Conservation (phyloP, 2,888 invertebrate species). For the Acleris emargana region DNA sequence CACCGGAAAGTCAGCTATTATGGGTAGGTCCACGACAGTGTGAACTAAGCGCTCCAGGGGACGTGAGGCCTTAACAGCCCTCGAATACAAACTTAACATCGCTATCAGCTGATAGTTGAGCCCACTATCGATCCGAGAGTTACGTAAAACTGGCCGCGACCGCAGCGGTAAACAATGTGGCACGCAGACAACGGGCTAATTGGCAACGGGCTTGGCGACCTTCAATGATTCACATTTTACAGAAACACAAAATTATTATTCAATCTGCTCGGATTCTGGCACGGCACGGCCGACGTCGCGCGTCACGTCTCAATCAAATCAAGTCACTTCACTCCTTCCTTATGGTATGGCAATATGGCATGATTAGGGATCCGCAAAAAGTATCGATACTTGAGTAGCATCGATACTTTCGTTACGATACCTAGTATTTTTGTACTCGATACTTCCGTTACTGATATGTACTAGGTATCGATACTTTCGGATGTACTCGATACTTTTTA, state of each 20-base stretch:
- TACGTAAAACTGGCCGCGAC: slow-evolving; percentile 50
- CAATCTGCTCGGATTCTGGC: slow-evolving; percentile 10
- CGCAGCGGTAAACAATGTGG: slow-evolving; percentile 33
- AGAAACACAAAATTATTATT: slow-evolving; percentile 64
- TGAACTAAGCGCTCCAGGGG: slow-evolving; percentile 75
- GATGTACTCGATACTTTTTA: too few species aligned
- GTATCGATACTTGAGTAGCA: too few species aligned
- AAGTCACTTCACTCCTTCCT: too few species aligned
- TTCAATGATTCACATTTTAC: slow-evolving; percentile 70
- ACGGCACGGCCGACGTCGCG: slow-evolving; percentile 23
- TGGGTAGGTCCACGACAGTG: slow-evolving; percentile 86
- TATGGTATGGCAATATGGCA: too few species aligned
- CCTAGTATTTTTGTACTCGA: too few species aligned
- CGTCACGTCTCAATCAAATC: slow-evolving; percentile 9
- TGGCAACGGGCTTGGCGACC: slow-evolving; percentile 53
- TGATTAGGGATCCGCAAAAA: too few species aligned
- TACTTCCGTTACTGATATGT: too few species aligned
- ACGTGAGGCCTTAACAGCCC: slow-evolving; percentile 78
- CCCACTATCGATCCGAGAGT: slow-evolving; percentile 40
- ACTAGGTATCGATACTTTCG: too few species aligned
- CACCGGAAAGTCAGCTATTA: slow-evolving; percentile 87
- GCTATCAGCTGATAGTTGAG: slow-evolving; percentile 39
- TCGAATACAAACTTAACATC: slow-evolving; percentile 57
- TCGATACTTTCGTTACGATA: too few species aligned
- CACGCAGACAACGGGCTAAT: slow-evolving; percentile 45